Evolutionary conservation across 2,113 vertebrate genomes (phyloP), one percentile per base, ranked within the genome.

Genomic region (Cebidichthys violaceus): DNA sequence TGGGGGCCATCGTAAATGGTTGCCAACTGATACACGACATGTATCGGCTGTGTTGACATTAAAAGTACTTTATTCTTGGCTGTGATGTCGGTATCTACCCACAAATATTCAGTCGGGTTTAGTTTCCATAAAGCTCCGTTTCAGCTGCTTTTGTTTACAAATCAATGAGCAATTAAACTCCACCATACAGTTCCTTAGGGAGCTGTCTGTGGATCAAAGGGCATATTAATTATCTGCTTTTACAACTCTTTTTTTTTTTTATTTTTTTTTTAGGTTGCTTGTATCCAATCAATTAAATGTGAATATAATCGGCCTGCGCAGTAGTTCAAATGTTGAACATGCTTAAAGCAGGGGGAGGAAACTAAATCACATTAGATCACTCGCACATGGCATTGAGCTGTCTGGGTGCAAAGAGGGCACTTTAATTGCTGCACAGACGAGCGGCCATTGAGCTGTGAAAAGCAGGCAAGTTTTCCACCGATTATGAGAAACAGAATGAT

Each of bases 391-490:
- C 89, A 94, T 90, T 70, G 91, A 93, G 66, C 87, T 37, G 71
- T 70, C 75, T 9, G 62, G 59, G 73, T 72, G 87, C 59, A 81
- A 74, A 81, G 61, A 88, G 81, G 15, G 11, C 76, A 68, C 52
- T 70, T 75, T 92, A 91, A 93, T 89, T 84, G 88, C 85, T 81
- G 86, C 77, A 81, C 77, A 87, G 88, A 83, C 35, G 84, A 91
- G 82, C 71, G 87, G 75, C 65, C 90, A 87, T 73, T 94, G 90
- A 90, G 86, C 88, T 87, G 90, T 86, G 86, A 93, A 89, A 84
- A 87, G 54, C 74, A 79, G 86, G 70, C 43, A 79, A 78, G 81
- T 88, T 93, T 91, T 88, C 86, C 93, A 93, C 81, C 78, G 85
- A 91, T 92, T 90, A 90, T 69, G 80, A 92, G 87, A 90, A 91